A percentile compares a stretch with the other conserved stretches of the same genome.
Evolutionary conservation across 2,113 vertebrate genomes (phyloP).

Genomic region (Tricholaema leucomelas): DNA sequence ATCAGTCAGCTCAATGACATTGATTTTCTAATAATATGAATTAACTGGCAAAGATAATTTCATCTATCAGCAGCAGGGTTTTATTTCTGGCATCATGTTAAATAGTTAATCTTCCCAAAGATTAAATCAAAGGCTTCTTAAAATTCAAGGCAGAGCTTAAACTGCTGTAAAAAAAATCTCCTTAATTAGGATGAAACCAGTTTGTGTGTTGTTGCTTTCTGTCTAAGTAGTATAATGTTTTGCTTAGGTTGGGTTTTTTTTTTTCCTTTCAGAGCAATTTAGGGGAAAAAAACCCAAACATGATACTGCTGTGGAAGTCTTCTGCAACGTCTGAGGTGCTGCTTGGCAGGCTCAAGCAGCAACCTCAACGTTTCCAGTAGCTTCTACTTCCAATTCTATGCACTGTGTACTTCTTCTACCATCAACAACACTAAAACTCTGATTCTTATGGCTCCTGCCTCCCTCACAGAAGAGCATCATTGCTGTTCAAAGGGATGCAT

Average conservation of each 20-base stretch:
- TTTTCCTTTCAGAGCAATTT: slow-evolving; percentile 57
- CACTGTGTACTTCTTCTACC: neutral
- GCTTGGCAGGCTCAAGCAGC: neutral
- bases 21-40: slow-evolving; percentile 67
- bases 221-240: slow-evolving; percentile 63
- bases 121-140: slow-evolving; percentile 72
- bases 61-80: slow-evolving; percentile 64
- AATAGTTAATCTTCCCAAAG: slow-evolving; percentile 69
- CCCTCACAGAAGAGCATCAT: neutral
- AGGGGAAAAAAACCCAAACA: slow-evolving; percentile 18
- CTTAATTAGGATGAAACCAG: slow-evolving; percentile 78
- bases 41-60: slow-evolving; percentile 70
- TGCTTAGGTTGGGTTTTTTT: slow-evolving; percentile 45
- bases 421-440: neutral
- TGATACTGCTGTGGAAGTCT: neutral
- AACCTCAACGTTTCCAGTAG: neutral
- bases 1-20: slow-evolving; percentile 62
- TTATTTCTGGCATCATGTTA: slow-evolving; percentile 62
- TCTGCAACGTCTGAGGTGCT: neutral
- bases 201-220: slow-evolving; percentile 69
- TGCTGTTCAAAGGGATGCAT: neutral
- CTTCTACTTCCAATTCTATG: neutral
- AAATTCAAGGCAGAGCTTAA: slow-evolving; percentile 76
- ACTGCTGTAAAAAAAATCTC: slow-evolving; percentile 72
- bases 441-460: neutral